Evolutionary conservation across 2,113 vertebrate genomes (phyloP).

Genomic region (Heterocephalus glaber): DNA sequence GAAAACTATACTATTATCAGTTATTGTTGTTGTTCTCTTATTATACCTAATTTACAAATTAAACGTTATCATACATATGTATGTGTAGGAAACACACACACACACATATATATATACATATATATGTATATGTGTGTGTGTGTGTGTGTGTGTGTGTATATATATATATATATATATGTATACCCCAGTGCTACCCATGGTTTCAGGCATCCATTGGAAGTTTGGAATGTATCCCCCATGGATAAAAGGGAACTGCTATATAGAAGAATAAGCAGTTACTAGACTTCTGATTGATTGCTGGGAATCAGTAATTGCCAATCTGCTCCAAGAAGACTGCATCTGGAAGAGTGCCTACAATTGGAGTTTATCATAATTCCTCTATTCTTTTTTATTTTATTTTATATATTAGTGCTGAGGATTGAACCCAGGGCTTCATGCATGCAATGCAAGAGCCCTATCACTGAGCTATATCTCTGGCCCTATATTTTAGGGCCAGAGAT

Average conservation of each 20-base stretch:
- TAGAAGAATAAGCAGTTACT: background rate
- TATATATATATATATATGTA: background rate
- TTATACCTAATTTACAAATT: background rate
- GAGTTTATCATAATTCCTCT: background rate
- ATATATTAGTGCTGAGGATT: background rate
- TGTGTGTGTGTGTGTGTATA: no score
- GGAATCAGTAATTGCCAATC: background rate
- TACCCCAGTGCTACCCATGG: background rate
- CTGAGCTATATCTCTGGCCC: background rate
- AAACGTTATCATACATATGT: background rate
- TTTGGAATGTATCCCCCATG: background rate
- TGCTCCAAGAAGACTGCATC: background rate
- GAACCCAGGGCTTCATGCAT: background rate
- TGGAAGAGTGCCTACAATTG: background rate
- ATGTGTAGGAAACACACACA: no score
- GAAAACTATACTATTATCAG: background rate
- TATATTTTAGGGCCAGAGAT: background rate
- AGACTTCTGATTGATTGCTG: background rate
- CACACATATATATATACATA: background rate
- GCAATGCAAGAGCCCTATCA: background rate
- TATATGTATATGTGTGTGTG: no score
- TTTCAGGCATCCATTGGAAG: background rate
- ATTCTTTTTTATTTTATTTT: background rate
- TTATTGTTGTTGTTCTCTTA: background rate
- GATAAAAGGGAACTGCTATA: background rate